Evolutionary conservation across 2,797 vertebrate genomes (phyloP).

Genomic region (Ceryle rudis): DNA sequence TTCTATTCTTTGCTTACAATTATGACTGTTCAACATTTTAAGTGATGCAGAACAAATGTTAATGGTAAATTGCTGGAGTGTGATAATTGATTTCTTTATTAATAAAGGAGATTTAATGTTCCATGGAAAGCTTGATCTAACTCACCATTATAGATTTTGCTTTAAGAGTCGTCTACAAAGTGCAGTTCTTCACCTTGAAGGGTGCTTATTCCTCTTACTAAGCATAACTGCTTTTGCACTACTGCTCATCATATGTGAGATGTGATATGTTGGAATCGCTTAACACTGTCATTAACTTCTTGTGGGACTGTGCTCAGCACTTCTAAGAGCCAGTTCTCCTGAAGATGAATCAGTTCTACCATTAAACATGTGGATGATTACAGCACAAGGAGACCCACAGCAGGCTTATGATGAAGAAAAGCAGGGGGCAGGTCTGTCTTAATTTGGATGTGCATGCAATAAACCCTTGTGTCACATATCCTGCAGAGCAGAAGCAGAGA

Average conservation of each 20-base stretch:
- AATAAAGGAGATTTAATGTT: conserved; percentile 68
- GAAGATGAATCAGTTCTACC: not conserved
- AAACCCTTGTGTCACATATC: rapidly evolving
- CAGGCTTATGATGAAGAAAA: not conserved
- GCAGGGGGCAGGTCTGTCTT: not conserved
- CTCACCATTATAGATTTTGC: conserved; percentile 26
- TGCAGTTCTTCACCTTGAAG: conserved; percentile 40
- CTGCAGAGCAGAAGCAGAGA: rapidly evolving
- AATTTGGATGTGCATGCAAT: not conserved
- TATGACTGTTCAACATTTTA: conserved; percentile 52
- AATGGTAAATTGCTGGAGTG: conserved; percentile 66
- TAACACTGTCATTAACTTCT: conserved; percentile 21
- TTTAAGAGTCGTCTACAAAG: conserved; percentile 1
- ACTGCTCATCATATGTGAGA: not conserved
- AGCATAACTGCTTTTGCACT: conserved; percentile 31
- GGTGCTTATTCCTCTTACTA: conserved; percentile 27
- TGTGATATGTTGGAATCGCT: conserved; percentile 13
- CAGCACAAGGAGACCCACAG: not conserved
- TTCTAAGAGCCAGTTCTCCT: not conserved
- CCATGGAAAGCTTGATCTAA: conserved; percentile 25
- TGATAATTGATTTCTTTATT: conserved; percentile 73
- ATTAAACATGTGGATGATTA: not conserved
- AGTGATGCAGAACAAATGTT: conserved; percentile 63
- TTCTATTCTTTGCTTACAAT: conserved; percentile 33
- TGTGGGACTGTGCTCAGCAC: not conserved